phyloP scores from a whole-genome alignment of 2,797 vertebrate species.

The Benthosema pterotum region DNA sequence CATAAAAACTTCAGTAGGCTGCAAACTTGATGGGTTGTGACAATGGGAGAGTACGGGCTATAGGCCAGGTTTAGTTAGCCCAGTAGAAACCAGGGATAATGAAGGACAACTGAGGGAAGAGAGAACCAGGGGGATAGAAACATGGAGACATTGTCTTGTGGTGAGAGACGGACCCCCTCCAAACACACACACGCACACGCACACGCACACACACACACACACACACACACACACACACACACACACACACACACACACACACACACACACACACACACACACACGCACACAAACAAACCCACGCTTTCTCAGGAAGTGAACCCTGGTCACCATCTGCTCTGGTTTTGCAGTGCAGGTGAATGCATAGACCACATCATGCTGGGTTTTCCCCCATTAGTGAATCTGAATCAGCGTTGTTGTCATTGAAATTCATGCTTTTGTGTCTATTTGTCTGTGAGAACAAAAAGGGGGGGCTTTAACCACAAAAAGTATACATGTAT shows the following conservation, averaged over 20 bases:
- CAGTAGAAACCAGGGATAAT: constrained; percentile 18
- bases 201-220: too few species aligned
- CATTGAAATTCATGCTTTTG: too few species aligned
- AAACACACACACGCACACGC: too few species aligned
- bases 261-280: too few species aligned
- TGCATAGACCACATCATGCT: constrained; percentile 27
- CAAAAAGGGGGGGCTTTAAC: too few species aligned
- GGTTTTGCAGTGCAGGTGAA: constrained; percentile 34
- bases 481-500: too few species aligned
- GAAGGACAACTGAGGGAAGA: background rate
- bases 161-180: constrained; percentile 35
- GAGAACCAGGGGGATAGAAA: constrained; percentile 8
- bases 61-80: constrained; percentile 38
- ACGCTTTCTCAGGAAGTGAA: constrained; percentile 45
- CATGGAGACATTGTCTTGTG: constrained; percentile 40
- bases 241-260: too few species aligned
- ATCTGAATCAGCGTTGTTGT: too few species aligned
- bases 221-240: too few species aligned
- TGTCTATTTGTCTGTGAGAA: too few species aligned
- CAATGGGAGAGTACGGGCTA: constrained; percentile 40
- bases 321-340: constrained; percentile 51
- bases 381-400: background rate
- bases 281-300: too few species aligned
- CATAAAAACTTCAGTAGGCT: constrained; percentile 60
- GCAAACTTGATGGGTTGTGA: constrained; percentile 35